Evolutionary conservation across 2,113 vertebrate species (phyloP).

Genomic region (Herpetotheres cachinnans): DNA sequence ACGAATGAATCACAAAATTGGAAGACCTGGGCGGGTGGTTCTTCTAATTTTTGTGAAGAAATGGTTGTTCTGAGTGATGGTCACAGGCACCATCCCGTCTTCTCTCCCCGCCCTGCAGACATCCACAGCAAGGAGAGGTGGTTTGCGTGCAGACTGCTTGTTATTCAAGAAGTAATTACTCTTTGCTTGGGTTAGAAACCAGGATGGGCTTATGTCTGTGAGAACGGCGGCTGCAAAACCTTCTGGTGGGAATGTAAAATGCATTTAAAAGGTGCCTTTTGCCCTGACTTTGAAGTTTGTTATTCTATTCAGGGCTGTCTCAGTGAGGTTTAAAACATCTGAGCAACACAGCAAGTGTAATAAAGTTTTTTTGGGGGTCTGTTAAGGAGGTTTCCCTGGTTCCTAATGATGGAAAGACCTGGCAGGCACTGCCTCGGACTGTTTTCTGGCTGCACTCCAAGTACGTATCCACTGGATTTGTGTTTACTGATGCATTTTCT

Average conservation of each 20-base stretch:
- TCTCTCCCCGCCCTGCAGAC: not conserved
- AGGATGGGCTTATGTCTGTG: conserved; percentile 24
- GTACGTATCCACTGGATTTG: not conserved
- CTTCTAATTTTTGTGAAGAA: not conserved
- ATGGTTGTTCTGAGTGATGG: not conserved
- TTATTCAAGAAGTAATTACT: conserved; percentile 28
- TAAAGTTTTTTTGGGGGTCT: not conserved
- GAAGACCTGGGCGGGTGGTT: not conserved
- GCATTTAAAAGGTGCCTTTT: not conserved
- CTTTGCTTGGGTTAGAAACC: conserved; percentile 20
- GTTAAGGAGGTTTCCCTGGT: conserved; percentile 13
- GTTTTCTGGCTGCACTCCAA: conserved; percentile 31
- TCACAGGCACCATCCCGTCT: fast-evolving
- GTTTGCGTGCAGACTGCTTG: not conserved
- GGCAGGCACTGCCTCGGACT: not conserved
- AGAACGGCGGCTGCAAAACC: not conserved
- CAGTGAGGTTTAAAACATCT: not conserved
- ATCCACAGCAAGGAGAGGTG: not conserved
- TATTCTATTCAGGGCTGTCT: not conserved
- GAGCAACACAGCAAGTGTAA: not conserved
- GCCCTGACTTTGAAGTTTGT: conserved; percentile 41
- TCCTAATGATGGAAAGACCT: not conserved
- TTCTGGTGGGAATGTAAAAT: not conserved
- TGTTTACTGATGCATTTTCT: conserved; percentile 37
- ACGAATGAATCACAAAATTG: fast-evolving